Evolutionary conservation across 2,888 invertebrate species (phyloP).

Genomic region (Sacculina carcini): DNA sequence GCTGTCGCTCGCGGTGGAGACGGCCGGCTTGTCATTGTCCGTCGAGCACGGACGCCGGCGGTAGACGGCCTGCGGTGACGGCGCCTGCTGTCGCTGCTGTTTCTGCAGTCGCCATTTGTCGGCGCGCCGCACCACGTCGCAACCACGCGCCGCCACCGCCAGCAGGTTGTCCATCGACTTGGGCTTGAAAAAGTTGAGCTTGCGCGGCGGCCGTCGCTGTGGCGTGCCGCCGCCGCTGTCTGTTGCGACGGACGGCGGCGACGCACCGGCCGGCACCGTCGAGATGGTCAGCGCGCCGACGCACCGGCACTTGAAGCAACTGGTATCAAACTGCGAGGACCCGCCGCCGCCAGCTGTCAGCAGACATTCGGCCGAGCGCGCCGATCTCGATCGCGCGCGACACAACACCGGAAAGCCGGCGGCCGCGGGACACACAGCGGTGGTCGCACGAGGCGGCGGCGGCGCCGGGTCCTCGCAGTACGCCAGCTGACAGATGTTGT

Average conservation of each 20-base stretch:
- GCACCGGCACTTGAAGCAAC: neutral
- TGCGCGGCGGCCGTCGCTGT: too few relatives aligned
- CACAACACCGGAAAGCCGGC: neutral
- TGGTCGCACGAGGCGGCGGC: neutral
- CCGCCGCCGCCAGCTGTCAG: neutral
- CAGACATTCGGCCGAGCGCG: neutral
- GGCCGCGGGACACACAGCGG: neutral
- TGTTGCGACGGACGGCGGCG: too few relatives aligned
- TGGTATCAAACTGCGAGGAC: neutral
- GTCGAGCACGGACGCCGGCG: too few relatives aligned
- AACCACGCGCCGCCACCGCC: neutral
- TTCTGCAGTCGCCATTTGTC: too few relatives aligned
- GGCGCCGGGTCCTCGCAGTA: neutral
- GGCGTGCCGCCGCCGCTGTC: too few relatives aligned
- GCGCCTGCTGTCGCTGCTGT: too few relatives aligned
- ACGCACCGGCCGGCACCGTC: neutral
- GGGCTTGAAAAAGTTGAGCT: neutral
- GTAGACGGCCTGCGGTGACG: too few relatives aligned
- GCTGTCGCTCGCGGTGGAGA: too few relatives aligned
- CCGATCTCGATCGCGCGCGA: neutral
- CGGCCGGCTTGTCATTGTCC: too few relatives aligned
- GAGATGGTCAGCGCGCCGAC: too few relatives aligned
- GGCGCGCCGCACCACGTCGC: neutral
- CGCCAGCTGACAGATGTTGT: constrained; percentile 29
- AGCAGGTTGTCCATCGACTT: neutral